Conservation (phyloP, 1,140 invertebrate species). For the Bombus soroeensis region DNA sequence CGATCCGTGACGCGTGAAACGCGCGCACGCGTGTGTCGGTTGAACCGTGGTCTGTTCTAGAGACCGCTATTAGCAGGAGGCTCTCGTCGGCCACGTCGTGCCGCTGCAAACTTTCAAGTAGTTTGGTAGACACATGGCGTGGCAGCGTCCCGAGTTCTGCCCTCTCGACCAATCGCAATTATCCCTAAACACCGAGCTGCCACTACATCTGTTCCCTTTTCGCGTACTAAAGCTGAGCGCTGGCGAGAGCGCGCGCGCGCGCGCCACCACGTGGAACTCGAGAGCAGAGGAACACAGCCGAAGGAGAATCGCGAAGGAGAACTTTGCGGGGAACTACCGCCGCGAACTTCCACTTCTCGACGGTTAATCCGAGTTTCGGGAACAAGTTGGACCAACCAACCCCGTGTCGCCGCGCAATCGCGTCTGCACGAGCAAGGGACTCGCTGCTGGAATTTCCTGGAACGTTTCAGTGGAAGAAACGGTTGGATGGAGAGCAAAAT, state of each 20-base stretch:
- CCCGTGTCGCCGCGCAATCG: background rate
- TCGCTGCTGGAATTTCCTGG: conserved; percentile 6
- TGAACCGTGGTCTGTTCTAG: background rate
- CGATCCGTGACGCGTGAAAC: conserved; percentile 40
- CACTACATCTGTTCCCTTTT: conserved; percentile 61
- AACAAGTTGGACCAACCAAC: conserved; percentile 32
- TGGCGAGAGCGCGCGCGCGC: background rate
- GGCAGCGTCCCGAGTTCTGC: conserved; percentile 36
- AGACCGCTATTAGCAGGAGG: conserved; percentile 46
- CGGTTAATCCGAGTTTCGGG: conserved; percentile 58
- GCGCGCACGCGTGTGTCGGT: background rate
- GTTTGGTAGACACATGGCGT: conserved; percentile 58
- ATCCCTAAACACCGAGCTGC: conserved; percentile 57
- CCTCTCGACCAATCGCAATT: conserved; percentile 65
- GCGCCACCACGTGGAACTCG: background rate
- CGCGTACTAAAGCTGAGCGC: background rate
- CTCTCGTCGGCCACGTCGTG: conserved; percentile 36
- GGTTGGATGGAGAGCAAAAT: background rate
- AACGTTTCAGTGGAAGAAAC: background rate
- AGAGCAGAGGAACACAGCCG: conserved; percentile 13
- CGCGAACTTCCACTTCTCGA: conserved; percentile 42
- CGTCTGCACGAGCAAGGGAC: no score
- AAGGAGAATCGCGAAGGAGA: conserved; percentile 19
- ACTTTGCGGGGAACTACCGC: conserved; percentile 47
- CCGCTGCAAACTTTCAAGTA: conserved; percentile 61